These are phyloP conservation scores for Salarias fasciatus DNA, from an alignment of 2,797 vertebrate species.

Conservation along the genomic window DNA sequence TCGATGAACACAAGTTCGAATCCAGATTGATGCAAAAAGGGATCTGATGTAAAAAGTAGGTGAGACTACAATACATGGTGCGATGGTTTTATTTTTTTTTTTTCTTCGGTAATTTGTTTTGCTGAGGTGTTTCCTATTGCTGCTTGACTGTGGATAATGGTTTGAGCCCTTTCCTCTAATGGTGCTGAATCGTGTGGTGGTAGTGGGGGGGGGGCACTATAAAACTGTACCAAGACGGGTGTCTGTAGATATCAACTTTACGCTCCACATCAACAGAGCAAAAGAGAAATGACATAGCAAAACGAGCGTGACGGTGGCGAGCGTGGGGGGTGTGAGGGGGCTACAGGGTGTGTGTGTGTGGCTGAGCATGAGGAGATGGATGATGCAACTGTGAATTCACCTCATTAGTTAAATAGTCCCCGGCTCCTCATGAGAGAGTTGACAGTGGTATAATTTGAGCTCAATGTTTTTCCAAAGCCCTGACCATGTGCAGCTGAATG, in stretches of 20 bases:
- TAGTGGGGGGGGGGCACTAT: too few relatives aligned
- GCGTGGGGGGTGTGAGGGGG: neutral
- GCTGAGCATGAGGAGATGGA: constrained; percentile 53
- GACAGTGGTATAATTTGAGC: constrained; percentile 38
- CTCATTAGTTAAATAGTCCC: constrained; percentile 69
- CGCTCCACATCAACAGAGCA: constrained; percentile 18
- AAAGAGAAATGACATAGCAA: constrained; percentile 29
- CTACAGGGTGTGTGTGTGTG: constrained; percentile 9
- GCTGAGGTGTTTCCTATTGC: too few relatives aligned
- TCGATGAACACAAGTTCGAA: too few relatives aligned
- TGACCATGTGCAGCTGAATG: constrained; percentile 20
- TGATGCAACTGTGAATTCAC: constrained; percentile 58
- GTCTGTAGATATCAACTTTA: constrained; percentile 2
- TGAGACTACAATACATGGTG: too few relatives aligned
- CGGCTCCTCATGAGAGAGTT: constrained; percentile 44
- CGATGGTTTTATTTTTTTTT: too few relatives aligned
- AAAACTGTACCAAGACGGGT: constrained; percentile 6
- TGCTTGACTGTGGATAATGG: too few relatives aligned
- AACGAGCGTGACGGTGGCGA: constrained; percentile 15
- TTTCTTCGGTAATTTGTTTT: too few relatives aligned
- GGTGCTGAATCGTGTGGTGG: too few relatives aligned
- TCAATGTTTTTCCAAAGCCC: constrained; percentile 18
- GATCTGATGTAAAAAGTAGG: too few relatives aligned
- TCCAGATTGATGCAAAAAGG: too few relatives aligned
- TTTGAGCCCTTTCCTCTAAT: too few relatives aligned